Evolutionary conservation across 1,140 invertebrate genomes (phyloP), one percentile per base, ranked within the genome.

Genomic region (Philopotamus ludificatus): DNA sequence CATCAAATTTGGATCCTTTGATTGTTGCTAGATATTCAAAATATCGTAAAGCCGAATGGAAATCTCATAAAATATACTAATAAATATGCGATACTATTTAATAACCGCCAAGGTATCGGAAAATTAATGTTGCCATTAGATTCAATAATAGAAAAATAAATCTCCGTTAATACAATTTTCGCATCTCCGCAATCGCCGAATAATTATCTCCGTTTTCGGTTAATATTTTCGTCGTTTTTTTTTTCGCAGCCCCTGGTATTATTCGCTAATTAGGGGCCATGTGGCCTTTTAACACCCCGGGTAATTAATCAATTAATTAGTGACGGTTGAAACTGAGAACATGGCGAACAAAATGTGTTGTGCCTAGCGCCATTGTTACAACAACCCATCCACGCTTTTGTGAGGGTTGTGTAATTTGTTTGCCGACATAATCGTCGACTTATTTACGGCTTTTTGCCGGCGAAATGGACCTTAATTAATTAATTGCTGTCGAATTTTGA

Each of bases 281-380:
- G 3, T 50, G 3, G 44, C 44, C 25, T 28, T 25, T n/a, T 18
- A 34, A 25, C 51, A 25, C 23, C 51, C 28, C 51, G 9, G 21
- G 51, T 16, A 55, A 55, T 55, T 55, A 34, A 55, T 55, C 51
- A 55, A 55, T 55, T 55, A 55, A 55, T 55, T 55, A 55, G 51
- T 34, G 47, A 15, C 3, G 9, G 47, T 49, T 15, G 15, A 21
- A 18, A 18, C 15, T 49, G 47, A 49, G 28, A 28, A 18, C 25
- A 9, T 8, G 51, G 51, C 22, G 39, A 55, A n/a, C n/a, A n/a
- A n/a, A n/a, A n/a, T n/a, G n/a, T 51, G 49, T 51, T 21, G 21
- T 15, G 20, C n/a, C 49, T 51, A 25, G 1, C 4, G 22, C 49
- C 23, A 25, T 23, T 23, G 22, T 51, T 25, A 25, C 49, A 51